Percentiles rank a stretch among this genome's conserved stretches.
These are phyloP conservation scores for Cinclus cinclus DNA, from an alignment of 2,113 vertebrate species.

Conservation along the genomic window DNA sequence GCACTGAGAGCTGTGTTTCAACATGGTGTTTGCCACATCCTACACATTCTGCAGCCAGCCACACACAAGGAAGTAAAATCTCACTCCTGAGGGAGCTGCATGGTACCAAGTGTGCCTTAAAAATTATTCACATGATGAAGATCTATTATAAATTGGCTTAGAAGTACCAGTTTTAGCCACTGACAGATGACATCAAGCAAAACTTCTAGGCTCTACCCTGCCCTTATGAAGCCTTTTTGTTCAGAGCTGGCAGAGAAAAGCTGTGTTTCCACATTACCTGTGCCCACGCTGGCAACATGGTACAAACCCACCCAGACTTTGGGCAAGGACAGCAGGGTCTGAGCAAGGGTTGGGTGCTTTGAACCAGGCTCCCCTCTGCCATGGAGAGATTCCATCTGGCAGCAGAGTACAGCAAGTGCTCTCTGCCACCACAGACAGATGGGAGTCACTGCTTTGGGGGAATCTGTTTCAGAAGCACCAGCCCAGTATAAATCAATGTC, in stretches of 20 bases:
- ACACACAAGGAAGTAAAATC: not conserved
- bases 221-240: not conserved
- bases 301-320: not conserved
- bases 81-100: not conserved
- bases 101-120: not conserved
- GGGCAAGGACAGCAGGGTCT: not conserved
- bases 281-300: fast-evolving
- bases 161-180: not conserved
- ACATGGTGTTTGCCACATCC: not conserved
- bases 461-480: not conserved
- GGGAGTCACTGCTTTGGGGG: not conserved
- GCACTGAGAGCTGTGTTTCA: not conserved
- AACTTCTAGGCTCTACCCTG: not conserved
- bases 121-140: not conserved
- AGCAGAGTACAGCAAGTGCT: not conserved
- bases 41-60: not conserved
- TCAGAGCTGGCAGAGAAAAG: not conserved
- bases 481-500: not conserved
- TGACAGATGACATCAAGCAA: not conserved
- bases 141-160: not conserved
- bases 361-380: not conserved
- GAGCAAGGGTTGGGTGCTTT: not conserved
- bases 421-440: not conserved
- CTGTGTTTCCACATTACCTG: not conserved
- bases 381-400: not conserved